Conservation (phyloP, 2,113 vertebrate genomes). For the Bucco capensis region DNA sequence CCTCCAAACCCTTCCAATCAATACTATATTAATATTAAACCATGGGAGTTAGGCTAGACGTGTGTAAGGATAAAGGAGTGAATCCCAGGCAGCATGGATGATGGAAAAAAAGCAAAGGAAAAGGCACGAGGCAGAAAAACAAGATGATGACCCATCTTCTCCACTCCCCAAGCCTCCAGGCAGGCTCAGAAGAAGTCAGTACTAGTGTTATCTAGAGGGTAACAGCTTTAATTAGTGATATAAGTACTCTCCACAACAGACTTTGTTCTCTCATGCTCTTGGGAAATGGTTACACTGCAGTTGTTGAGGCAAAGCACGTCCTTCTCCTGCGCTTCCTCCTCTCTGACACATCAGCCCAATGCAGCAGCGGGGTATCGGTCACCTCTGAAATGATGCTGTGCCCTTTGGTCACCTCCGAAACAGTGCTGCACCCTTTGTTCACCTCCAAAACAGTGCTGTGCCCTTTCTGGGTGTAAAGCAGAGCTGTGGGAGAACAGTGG, state of each 20-base stretch:
- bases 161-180: background rate
- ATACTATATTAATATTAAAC: background rate
- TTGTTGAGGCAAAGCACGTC: background rate
- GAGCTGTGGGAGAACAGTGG: background rate
- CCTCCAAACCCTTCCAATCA: background rate
- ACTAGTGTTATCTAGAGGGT: background rate
- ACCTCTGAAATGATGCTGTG: background rate
- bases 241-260: background rate
- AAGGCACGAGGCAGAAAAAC: fast-evolving
- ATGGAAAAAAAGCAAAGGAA: background rate
- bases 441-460: too few relatives aligned
- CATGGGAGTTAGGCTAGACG: background rate
- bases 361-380: fast-evolving
- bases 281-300: background rate
- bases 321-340: background rate
- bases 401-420: too few relatives aligned
- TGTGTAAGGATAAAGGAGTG: background rate
- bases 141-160: background rate
- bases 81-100: fast-evolving
- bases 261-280: background rate
- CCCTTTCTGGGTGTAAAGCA: background rate
- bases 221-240: background rate
- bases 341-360: background rate
- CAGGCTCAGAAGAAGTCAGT: background rate
- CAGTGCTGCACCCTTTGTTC: too few relatives aligned